Conservation (phyloP, 2,888 invertebrate species). For the Copidosoma aretas region DNA sequence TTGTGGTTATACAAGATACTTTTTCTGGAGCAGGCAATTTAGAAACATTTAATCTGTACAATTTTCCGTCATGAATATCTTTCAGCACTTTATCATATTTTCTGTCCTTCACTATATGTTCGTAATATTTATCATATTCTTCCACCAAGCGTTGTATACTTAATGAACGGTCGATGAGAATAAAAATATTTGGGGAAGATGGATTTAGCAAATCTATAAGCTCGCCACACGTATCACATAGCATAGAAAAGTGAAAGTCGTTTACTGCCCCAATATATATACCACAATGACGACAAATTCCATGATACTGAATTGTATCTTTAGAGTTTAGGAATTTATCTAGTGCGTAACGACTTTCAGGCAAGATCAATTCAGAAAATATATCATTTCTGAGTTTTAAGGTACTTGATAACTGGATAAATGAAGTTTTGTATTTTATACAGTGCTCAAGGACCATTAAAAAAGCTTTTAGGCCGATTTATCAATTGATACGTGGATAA, state of each 20-base stretch:
- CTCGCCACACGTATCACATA: background rate
- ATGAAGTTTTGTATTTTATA: no score
- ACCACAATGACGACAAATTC: slow-evolving; percentile 6
- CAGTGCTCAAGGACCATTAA: no score
- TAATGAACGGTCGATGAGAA: no score
- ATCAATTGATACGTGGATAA: no score
- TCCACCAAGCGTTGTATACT: no score
- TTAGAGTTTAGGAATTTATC: slow-evolving; percentile 14
- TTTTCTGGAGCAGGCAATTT: slow-evolving; percentile 13
- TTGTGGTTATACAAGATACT: background rate
- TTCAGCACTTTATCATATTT: background rate
- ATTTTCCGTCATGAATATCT: slow-evolving; percentile 18
- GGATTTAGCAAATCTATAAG: slow-evolving; percentile 3
- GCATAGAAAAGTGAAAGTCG: slow-evolving; percentile 11
- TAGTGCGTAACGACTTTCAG: background rate
- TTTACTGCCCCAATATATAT: background rate
- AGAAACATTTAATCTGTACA: slow-evolving; percentile 5
- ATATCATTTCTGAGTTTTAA: background rate
- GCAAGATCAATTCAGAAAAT: background rate
- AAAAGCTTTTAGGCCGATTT: no score
- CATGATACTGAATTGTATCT: slow-evolving; percentile 3
- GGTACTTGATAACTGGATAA: no score
- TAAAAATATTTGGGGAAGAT: no score
- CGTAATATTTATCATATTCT: slow-evolving; percentile 15
- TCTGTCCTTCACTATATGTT: slow-evolving; percentile 19